Evolutionary conservation across 1,140 invertebrate genomes (phyloP).

Genomic region (honey bee (Apis mellifera)): Amel_HAv3.1 CM009932.2:13818001-13818500

Average conservation of each 20-base stretch:
- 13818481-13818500: constrained; percentile 70
- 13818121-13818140: no score
- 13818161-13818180: background rate
- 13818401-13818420: constrained; percentile 85
- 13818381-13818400: constrained; percentile 77
- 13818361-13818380: constrained; percentile 46
- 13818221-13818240: constrained; percentile 89
- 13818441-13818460: constrained; percentile 65
- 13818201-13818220: constrained; percentile 86
- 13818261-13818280: constrained; percentile 85
- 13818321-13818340: constrained; percentile 70
- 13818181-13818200: constrained; percentile 85
- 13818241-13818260: constrained; percentile 86
- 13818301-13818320: constrained; percentile 84
- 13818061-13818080: no score
- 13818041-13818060: background rate
- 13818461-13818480: constrained; percentile 65
- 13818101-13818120: no score
- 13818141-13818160: no score
- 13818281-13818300: constrained; percentile 88
- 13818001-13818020: background rate
- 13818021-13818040: no score
- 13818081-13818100: no score
- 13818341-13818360: constrained; percentile 21
- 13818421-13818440: constrained; percentile 49